Evolutionary conservation across 2,888 invertebrate species (phyloP).

Genomic region (Galerucella pusilla): DNA sequence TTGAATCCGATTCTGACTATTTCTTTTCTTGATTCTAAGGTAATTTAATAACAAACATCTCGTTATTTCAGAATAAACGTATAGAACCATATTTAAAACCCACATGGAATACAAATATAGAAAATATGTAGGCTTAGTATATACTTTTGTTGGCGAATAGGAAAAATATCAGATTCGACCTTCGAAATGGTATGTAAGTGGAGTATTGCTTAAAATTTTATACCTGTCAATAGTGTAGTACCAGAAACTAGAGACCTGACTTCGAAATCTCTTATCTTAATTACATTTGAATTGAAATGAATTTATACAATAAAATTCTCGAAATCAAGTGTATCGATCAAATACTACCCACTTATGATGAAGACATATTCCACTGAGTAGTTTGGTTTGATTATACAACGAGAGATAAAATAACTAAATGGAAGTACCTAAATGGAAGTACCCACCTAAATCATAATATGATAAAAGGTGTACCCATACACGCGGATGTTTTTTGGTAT

Average conservation of each 20-base stretch:
- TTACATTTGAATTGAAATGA: not conserved
- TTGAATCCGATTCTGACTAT: too few relatives aligned
- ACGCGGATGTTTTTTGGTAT: too few relatives aligned
- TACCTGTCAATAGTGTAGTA: conserved; percentile 2
- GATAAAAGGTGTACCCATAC: too few relatives aligned
- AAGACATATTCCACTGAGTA: not conserved
- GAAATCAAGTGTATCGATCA: not conserved
- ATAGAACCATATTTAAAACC: conserved; percentile 51
- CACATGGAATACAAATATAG: conserved; percentile 48
- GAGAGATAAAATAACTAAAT: not conserved
- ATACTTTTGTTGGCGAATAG: conserved; percentile 41
- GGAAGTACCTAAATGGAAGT: too few relatives aligned
- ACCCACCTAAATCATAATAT: too few relatives aligned
- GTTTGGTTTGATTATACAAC: not conserved
- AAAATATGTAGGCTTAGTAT: conserved; percentile 49
- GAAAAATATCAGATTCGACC: conserved; percentile 24
- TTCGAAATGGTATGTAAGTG: conserved; percentile 29
- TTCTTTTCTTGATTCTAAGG: conserved; percentile 7
- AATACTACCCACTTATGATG: conserved; percentile 3
- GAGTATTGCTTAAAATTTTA: conserved; percentile 22
- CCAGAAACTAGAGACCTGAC: not conserved
- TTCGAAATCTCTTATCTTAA: not conserved
- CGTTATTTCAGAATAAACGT: conserved; percentile 44
- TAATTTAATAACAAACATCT: conserved; percentile 43
- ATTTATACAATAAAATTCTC: not conserved